These are phyloP conservation scores for Ascidia mentula DNA, from an alignment of 23 tunicate species.

Conservation along the genomic window DNA sequence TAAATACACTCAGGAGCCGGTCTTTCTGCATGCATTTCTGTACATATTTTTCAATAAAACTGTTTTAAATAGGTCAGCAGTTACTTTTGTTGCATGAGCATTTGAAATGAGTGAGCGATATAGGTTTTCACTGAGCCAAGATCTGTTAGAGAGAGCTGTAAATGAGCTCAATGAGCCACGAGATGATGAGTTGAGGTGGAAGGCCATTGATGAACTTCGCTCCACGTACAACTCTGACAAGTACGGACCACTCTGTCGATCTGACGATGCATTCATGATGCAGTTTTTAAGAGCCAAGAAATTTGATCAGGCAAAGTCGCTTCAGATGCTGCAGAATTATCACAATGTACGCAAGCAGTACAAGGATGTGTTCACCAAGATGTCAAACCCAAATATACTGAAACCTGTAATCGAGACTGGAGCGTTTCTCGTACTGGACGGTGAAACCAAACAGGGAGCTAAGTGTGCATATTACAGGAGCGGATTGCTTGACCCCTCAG, in stretches of 20 bases:
- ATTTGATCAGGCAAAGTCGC: slow-evolving; percentile 51
- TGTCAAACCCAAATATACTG: slow-evolving; percentile 31
- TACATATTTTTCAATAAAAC: too few relatives aligned
- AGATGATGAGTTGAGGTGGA: slow-evolving; percentile 27
- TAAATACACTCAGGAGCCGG: too few relatives aligned
- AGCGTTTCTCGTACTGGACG: slow-evolving; percentile 8
- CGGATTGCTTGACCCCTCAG: slow-evolving; percentile 8
- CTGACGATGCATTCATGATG: slow-evolving; percentile 40
- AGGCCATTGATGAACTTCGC: slow-evolving; percentile 48
- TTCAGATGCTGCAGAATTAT: slow-evolving; percentile 42
- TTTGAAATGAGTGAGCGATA: slow-evolving; percentile 14
- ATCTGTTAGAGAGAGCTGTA: slow-evolving; percentile 43
- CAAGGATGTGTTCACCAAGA: slow-evolving; percentile 33
- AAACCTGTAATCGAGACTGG: slow-evolving; percentile 15
- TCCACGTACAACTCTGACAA: slow-evolving; percentile 19
- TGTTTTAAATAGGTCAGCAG: not conserved
- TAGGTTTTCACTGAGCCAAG: slow-evolving; percentile 22
- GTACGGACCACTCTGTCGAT: slow-evolving; percentile 22
- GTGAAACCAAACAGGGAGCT: slow-evolving; percentile 38
- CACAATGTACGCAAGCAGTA: slow-evolving; percentile 30
- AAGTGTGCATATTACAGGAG: slow-evolving; percentile 28
- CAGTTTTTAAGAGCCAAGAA: slow-evolving; percentile 53
- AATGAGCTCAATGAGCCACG: slow-evolving; percentile 57
- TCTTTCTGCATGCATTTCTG: too few relatives aligned
- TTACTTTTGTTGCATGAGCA: not conserved